phyloP scores from a whole-genome alignment of 2,797 vertebrate species.

The Hipposideros larvatus region DNA sequence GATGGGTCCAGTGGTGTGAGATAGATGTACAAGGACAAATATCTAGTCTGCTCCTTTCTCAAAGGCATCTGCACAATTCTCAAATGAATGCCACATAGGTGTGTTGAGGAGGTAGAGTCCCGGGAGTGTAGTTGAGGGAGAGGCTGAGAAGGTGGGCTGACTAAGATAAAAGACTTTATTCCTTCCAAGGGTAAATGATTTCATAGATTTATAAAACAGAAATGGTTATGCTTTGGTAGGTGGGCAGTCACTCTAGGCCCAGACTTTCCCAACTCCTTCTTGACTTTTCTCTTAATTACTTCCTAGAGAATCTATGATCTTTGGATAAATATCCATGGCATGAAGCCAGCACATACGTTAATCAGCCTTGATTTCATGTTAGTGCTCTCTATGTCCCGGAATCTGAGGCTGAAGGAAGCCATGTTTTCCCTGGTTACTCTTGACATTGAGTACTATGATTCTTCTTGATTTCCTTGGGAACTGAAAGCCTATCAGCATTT shows the following conservation, averaged over 20 bases:
- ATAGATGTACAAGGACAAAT: not conserved
- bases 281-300: slow-evolving; percentile 8
- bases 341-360: fast-evolving
- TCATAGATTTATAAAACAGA: not conserved
- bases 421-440: not conserved
- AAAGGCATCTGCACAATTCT: not conserved
- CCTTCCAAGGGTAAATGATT: not conserved
- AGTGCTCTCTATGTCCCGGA: not conserved
- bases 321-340: not conserved
- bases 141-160: not conserved
- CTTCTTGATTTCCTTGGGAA: not conserved
- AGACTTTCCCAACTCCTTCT: not conserved
- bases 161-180: not conserved
- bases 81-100: not conserved
- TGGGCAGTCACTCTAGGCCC: not conserved
- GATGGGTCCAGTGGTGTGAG: fast-evolving
- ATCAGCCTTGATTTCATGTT: not conserved
- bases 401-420: not conserved
- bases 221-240: not conserved
- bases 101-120: no score
- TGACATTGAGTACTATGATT: not conserved
- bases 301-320: not conserved
- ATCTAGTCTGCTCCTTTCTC: not conserved
- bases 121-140: fast-evolving
- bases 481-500: not conserved